Evolutionary conservation across 2,888 invertebrate genomes (phyloP), one percentile per base, ranked within the genome.

Genomic region (Teleiodes luculella): DNA sequence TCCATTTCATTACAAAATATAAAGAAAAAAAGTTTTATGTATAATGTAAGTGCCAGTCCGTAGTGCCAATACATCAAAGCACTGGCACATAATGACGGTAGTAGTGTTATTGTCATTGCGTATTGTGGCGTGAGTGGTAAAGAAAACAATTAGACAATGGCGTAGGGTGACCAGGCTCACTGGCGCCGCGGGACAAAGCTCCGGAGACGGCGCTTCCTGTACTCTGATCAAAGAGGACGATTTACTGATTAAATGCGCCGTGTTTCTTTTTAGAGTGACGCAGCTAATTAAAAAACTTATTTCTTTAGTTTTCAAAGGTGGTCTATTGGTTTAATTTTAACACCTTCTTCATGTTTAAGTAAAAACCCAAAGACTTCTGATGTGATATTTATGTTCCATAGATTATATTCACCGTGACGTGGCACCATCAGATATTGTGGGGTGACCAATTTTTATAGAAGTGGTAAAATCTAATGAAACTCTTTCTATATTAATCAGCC

Each of bases 81-180:
- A 14, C 43, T 43, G 24, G 39, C 7, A 1, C 18, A 18, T 3
- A 3, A 2, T 16, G 7, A 37, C 14, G 6, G 6, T 16, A 36
- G 13, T 14, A 8, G 39, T 39, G 39, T 18, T 18, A 39, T 18
- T 72, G 70, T 77, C 78, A 81, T 83, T 81, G 81, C 61, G 76
- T 66, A 85, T 86, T 86, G 86, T 86, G 64, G 68, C 70, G 69
- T 70, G 76, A 83, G 80, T 82, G 83, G 62, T 66, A 79, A 86
- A 86, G 86, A 85, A 85, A 86, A 86, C 86, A 87, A 87, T 86
- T 83, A 86, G 83, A 80, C 78, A 78, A 86, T 86, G 84, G 76
- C 70, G 59, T 68, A 64, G 81, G 81, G 81, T 74, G 78, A 72
- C 76, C 76, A 71, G 58, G 63, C 63, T 63, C 61, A 64, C 62